These are phyloP conservation scores for Stomatorhinus ivindoensis DNA, from an alignment of 2,113 vertebrate species.

Conservation along the genomic window DNA sequence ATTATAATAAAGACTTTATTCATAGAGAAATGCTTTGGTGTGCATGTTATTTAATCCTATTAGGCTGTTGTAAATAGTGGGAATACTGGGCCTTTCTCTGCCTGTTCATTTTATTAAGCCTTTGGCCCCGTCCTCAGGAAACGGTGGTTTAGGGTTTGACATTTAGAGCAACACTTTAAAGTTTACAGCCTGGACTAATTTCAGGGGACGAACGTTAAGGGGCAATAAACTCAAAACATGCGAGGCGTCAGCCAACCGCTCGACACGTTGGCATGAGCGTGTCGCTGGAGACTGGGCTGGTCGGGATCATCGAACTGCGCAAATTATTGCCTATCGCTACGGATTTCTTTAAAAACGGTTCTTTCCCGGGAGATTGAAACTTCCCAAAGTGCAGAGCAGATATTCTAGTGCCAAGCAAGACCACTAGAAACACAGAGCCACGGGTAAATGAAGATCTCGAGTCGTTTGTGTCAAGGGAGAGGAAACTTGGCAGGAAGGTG, in stretches of 20 bases:
- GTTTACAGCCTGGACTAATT: neutral
- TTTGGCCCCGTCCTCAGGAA: neutral
- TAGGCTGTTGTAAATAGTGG: neutral
- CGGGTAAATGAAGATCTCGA: neutral
- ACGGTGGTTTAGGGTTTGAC: neutral
- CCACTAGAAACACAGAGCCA: conserved; percentile 38
- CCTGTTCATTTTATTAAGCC: neutral
- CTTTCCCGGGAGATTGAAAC: neutral
- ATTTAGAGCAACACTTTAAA: neutral
- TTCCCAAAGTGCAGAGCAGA: neutral
- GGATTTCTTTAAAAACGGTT: neutral
- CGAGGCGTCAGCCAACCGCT: neutral
- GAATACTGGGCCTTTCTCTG: neutral
- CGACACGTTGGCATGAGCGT: neutral
- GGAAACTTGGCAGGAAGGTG: conserved; percentile 14
- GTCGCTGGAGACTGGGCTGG: neutral
- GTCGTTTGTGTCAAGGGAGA: neutral
- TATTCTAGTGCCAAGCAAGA: conserved; percentile 32
- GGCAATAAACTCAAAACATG: neutral
- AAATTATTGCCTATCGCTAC: neutral
- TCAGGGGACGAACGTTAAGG: neutral
- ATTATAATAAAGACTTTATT: neutral
- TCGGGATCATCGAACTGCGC: neutral
- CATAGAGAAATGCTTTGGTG: neutral
- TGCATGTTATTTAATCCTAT: neutral